phyloP scores from a whole-genome alignment of 2,888 invertebrate species.

The Callimorpha dominula region DNA sequence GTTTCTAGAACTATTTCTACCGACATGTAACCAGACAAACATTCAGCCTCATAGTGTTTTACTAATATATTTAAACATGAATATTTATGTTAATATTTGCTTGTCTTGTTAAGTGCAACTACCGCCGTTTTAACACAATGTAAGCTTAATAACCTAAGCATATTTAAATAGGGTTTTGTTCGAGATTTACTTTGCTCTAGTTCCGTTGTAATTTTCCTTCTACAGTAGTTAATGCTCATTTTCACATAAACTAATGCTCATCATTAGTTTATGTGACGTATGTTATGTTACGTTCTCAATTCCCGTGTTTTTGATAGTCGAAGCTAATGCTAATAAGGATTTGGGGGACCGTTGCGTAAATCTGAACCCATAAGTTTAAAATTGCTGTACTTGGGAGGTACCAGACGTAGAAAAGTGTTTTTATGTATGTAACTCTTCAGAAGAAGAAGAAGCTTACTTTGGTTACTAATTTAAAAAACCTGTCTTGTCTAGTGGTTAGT shows the following conservation, averaged over 20 bases:
- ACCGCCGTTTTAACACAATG: conserved; percentile 2
- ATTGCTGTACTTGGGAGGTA: too few relatives aligned
- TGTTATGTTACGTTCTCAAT: too few relatives aligned
- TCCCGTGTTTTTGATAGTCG: too few relatives aligned
- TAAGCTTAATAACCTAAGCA: background rate
- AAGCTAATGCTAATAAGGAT: too few relatives aligned
- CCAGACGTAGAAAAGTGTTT: too few relatives aligned
- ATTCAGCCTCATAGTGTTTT: background rate
- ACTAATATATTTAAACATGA: background rate
- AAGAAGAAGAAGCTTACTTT: too few relatives aligned
- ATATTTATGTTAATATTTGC: conserved; percentile 6
- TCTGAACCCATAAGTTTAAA: too few relatives aligned
- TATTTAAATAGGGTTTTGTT: conserved; percentile 7
- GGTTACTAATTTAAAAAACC: too few relatives aligned
- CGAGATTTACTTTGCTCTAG: background rate
- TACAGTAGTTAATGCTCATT: background rate
- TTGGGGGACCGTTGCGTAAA: too few relatives aligned
- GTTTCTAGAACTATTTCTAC: background rate
- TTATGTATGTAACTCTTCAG: too few relatives aligned
- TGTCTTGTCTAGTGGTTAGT: too few relatives aligned
- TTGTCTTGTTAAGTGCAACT: background rate
- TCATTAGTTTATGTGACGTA: background rate
- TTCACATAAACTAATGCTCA: too few relatives aligned
- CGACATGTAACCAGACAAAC: background rate
- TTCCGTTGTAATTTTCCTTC: background rate